Evolutionary conservation across 1,140 invertebrate species (phyloP), one percentile per base, ranked within the genome.

Genomic region (Xylocopa sonorina): DNA sequence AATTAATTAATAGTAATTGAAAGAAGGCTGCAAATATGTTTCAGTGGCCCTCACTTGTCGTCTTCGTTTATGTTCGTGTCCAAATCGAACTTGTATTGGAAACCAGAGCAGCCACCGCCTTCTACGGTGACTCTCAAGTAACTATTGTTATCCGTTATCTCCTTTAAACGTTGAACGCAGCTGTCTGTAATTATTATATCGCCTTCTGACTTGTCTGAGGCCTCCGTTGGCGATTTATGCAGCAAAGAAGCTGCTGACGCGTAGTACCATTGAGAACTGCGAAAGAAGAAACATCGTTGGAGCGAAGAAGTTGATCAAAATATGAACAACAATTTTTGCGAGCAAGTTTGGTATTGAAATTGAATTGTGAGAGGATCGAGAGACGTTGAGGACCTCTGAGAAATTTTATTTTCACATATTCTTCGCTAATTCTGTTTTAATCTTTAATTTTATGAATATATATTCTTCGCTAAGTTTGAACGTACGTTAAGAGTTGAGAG

Each of bases 21-120:
- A 41, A 51, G 51, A 41, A 12, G 38, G 32, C 43, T 14, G 51
- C 10, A 58, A 21, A 24, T 27, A 77, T 75, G 50, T 60, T 66
- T 91, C 92, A 94, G 96, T 18, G 2, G 21, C 3, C 46, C 93
- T 92, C 94, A 97, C 95, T 95, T 96, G 90, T 99, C 98, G 90
- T 99, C 98, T 29, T 96, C 94, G 55, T 95, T 94, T 9, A 97
- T 84, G 81, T 95, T 95, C 43, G 92, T 94, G 89, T 99, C 98
- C 82, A 99, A 93, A 83, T 97, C 95, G 92, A 99, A 99, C 93
- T 98, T 99, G 89, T 99, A 99, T 89, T 99, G 98, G 93, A 99
- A 99, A 12, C 99, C 99, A n/a, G 98, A 99, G 91, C 99, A 99
- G 16, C 99, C 99, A 41, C 99, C 99, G 46, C 99, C 98, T 92